Conservation (phyloP, 2,888 invertebrate species). For the Tolmerus cingulatus region DNA sequence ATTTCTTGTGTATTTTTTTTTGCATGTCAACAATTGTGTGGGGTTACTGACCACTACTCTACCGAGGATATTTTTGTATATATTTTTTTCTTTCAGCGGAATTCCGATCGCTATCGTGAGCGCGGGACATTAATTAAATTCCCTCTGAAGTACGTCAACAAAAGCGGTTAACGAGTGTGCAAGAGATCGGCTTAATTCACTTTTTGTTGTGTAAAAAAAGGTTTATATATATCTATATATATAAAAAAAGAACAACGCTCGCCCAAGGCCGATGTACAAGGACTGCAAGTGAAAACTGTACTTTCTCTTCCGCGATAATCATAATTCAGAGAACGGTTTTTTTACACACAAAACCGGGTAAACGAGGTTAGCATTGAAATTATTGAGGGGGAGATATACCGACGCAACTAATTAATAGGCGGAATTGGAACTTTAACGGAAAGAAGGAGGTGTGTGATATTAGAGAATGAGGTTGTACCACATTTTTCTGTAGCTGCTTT, state of each 20-base stretch:
- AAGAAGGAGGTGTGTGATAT: not conserved
- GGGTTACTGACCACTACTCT: constrained; percentile 33
- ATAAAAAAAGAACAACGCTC: not conserved
- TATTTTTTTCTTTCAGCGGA: not conserved
- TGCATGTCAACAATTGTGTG: not conserved
- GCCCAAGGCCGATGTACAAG: constrained; percentile 32
- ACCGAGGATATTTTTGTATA: constrained; percentile 7
- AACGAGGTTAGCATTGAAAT: constrained; percentile 28
- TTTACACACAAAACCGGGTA: not conserved
- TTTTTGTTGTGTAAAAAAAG: not conserved
- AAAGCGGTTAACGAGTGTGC: not conserved
- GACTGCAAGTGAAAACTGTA: constrained; percentile 38
- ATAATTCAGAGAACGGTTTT: not conserved
- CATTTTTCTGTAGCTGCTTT: not conserved
- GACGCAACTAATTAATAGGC: not conserved
- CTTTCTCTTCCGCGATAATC: constrained; percentile 42
- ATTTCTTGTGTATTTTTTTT: not conserved
- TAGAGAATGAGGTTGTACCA: not conserved
- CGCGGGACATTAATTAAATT: constrained; percentile 1
- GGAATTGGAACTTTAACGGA: not conserved
- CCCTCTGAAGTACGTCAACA: not conserved
- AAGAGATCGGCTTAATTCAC: not conserved
- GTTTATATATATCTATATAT: not conserved
- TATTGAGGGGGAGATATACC: not conserved
- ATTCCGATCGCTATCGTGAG: not conserved